Evolutionary conservation across 2,113 vertebrate genomes (phyloP).

Genomic region (Poeciliopsis prolifica): DNA sequence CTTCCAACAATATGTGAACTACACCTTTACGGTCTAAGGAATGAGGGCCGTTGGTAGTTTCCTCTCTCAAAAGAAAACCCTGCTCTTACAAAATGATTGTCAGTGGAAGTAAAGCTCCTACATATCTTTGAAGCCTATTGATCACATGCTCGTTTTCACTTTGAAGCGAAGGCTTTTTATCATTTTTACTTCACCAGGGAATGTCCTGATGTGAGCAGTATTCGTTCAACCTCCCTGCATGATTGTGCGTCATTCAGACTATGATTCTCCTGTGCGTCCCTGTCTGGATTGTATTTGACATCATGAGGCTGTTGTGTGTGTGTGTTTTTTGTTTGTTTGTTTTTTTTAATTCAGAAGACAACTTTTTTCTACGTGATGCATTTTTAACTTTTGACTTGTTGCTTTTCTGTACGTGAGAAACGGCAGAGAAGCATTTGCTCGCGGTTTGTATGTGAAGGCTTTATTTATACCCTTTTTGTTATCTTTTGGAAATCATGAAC

Average conservation of each 20-base stretch:
- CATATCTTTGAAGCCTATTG: conserved; percentile 24
- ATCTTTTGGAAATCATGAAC: conserved; percentile 51
- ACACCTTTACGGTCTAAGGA: not conserved
- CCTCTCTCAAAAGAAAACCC: conserved; percentile 27
- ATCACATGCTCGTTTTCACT: conserved; percentile 2
- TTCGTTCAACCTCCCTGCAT: conserved; percentile 47
- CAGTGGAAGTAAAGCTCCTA: conserved; percentile 34
- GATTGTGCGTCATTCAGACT: conserved; percentile 40
- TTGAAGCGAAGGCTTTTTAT: conserved; percentile 10
- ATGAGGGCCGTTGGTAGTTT: conserved; percentile 8
- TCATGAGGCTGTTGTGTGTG: conserved; percentile 51
- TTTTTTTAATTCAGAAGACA: conserved; percentile 16
- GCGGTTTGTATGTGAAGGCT: conserved; percentile 64
- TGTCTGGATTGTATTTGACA: conserved; percentile 71
- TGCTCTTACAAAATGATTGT: conserved; percentile 43
- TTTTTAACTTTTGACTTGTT: conserved; percentile 65
- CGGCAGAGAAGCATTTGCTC: conserved; percentile 50
- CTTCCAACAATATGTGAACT: not conserved
- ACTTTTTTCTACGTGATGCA: conserved; percentile 63
- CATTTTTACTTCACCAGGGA: conserved; percentile 32
- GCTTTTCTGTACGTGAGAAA: conserved; percentile 41
- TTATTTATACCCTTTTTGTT: conserved; percentile 74
- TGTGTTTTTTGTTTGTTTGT: not conserved
- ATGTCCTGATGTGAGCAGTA: conserved; percentile 36
- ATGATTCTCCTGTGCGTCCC: conserved; percentile 54